Evolutionary conservation across 2,888 invertebrate genomes (phyloP).

Genomic region (Schizaphis graminum): DNA sequence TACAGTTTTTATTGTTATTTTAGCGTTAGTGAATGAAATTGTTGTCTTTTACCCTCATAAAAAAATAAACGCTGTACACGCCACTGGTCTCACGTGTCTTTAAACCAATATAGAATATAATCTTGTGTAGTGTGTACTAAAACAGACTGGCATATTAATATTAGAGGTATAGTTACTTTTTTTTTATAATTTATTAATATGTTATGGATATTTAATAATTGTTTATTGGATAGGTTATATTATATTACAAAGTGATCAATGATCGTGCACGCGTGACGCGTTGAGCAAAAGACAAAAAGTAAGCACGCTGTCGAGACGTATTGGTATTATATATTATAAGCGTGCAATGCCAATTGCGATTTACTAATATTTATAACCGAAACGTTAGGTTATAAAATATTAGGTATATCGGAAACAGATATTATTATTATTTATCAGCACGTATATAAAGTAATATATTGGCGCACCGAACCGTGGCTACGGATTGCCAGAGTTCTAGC

Average conservation of each 20-base stretch:
- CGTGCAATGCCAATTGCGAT: not conserved
- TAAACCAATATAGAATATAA: not conserved
- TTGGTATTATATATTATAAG: not conserved
- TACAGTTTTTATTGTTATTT: not conserved
- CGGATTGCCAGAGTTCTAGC: not conserved
- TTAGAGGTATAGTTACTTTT: not conserved
- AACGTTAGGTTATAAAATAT: not conserved
- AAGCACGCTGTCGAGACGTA: not conserved
- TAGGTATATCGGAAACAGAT: not conserved
- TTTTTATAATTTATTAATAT: not conserved
- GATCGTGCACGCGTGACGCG: not conserved
- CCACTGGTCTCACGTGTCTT: not conserved
- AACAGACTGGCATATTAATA: not conserved
- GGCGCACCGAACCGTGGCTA: not conserved
- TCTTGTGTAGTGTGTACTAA: not conserved
- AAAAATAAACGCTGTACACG: not conserved
- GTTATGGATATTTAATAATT: not conserved
- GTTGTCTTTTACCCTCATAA: not conserved
- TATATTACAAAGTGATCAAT: not conserved
- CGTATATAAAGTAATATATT: not conserved
- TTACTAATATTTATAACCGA: not conserved
- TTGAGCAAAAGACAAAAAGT: not conserved
- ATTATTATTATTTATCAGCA: not conserved
- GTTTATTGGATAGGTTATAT: not conserved
- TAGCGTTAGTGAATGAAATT: not conserved